Percentiles rank a stretch among this genome's conserved stretches.
Evolutionary conservation across 2,888 invertebrate species (phyloP).

Genomic region (Ornithoptera priamus): DNA sequence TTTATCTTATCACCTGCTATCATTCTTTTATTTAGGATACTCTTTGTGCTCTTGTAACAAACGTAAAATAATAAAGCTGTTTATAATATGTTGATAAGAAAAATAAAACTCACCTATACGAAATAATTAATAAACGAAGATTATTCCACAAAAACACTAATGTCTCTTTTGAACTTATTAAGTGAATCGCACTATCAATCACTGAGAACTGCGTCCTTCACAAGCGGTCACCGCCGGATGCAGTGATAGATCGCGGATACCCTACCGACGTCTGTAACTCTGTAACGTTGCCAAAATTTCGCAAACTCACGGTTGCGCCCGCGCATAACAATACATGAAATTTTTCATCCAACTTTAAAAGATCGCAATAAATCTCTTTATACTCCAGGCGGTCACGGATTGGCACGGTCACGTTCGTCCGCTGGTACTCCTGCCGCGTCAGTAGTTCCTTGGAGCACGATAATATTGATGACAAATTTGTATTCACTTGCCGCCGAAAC

Average conservation of each 20-base stretch:
- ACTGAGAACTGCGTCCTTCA: constrained; percentile 55
- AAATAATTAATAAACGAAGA: background rate
- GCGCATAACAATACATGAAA: constrained; percentile 58
- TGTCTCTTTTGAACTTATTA: constrained; percentile 40
- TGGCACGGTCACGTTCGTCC: constrained; percentile 53
- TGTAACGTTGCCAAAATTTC: constrained; percentile 69
- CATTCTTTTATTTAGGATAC: background rate
- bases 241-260: constrained; percentile 48
- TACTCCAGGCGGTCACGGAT: constrained; percentile 43
- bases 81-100: background rate
- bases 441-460: constrained; percentile 51
- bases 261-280: constrained; percentile 41
- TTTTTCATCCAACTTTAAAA: constrained; percentile 45
- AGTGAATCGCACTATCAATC: constrained; percentile 49
- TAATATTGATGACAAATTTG: constrained; percentile 61
- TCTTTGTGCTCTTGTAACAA: background rate
- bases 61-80: background rate
- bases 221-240: constrained; percentile 58
- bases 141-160: constrained; percentile 35
- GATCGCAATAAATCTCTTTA: constrained; percentile 49
- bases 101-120: constrained; percentile 14
- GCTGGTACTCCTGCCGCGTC: constrained; percentile 55
- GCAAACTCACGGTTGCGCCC: constrained; percentile 53
- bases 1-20: constrained; percentile 17
- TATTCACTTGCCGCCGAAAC: constrained; percentile 72